Percentiles rank a stretch among this genome's conserved stretches.
phyloP scores from a whole-genome alignment of 2,113 vertebrate genomes.

The Erythrolamprus reginae region DNA sequence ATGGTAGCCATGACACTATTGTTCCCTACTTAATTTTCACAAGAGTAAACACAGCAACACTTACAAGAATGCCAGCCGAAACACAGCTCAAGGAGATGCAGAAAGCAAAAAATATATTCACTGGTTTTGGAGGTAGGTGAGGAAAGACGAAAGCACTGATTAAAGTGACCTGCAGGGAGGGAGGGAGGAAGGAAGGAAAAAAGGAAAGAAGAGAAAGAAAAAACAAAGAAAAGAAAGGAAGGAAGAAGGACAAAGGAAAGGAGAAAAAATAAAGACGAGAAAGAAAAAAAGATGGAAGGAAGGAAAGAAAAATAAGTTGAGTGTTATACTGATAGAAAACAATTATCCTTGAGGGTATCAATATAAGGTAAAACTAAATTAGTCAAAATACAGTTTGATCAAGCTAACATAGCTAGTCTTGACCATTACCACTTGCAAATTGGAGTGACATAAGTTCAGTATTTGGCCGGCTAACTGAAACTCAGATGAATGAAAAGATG shows the following conservation, averaged over 20 bases:
- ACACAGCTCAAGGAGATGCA: slow-evolving; percentile 78
- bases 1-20: too few relatives aligned
- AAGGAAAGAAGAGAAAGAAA: too few relatives aligned
- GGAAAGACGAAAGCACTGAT: slow-evolving; percentile 83
- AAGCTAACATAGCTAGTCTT: neutral
- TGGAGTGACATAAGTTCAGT: neutral
- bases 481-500: neutral
- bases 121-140: slow-evolving; percentile 79
- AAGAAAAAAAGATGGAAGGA: neutral
- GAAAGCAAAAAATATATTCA: slow-evolving; percentile 82
- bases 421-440: neutral
- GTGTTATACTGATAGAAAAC: neutral
- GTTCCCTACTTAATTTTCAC: neutral
- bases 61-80: slow-evolving; percentile 80
- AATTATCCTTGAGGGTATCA: neutral
- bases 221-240: slow-evolving; percentile 7
- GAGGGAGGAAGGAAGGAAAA: slow-evolving; percentile 36
- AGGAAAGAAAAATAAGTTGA: slow-evolving; percentile 27
- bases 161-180: slow-evolving; percentile 71
- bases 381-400: neutral
- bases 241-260: too few relatives aligned
- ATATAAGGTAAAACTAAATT: neutral
- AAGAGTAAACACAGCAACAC: slow-evolving; percentile 2
- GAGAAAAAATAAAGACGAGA: too few relatives aligned
- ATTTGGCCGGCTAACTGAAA: neutral